Evolutionary conservation across 2,113 vertebrate species (phyloP).

Genomic region (Suricata suricatta): DNA sequence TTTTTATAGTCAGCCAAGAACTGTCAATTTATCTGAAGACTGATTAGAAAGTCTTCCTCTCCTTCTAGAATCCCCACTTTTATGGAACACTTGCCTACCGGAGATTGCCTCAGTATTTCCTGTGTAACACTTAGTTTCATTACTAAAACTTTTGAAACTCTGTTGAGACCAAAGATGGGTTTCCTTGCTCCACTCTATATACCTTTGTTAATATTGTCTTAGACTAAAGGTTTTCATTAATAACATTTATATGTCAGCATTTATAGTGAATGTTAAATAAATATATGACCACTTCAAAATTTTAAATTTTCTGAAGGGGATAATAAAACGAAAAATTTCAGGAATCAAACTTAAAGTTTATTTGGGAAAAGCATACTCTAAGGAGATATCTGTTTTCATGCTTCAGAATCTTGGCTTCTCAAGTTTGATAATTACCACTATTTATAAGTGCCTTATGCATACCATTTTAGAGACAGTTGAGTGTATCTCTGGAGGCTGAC

Average conservation of each 20-base stretch:
- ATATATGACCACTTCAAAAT: neutral
- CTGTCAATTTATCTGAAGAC: neutral
- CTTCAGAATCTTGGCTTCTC: neutral
- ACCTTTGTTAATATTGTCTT: conserved; percentile 35
- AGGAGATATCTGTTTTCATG: neutral
- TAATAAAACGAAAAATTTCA: neutral
- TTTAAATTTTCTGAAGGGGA: conserved; percentile 29
- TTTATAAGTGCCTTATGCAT: neutral
- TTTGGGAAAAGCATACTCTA: neutral
- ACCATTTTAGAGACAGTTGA: neutral
- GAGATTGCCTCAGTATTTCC: neutral
- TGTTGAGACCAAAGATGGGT: neutral
- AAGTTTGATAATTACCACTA: neutral
- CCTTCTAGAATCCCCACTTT: neutral
- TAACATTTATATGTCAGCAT: neutral
- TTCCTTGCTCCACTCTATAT: neutral
- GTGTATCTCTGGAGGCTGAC: neutral
- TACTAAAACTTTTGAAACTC: conserved; percentile 30
- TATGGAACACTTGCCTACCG: neutral
- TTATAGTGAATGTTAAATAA: conserved; percentile 4
- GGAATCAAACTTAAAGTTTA: neutral
- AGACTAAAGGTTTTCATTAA: neutral
- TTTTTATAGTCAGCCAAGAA: neutral
- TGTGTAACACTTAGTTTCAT: neutral
- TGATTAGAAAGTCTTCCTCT: neutral